Evolutionary conservation across 2,888 invertebrate genomes (phyloP).

Genomic region (Priocnemis perturbator): DNA sequence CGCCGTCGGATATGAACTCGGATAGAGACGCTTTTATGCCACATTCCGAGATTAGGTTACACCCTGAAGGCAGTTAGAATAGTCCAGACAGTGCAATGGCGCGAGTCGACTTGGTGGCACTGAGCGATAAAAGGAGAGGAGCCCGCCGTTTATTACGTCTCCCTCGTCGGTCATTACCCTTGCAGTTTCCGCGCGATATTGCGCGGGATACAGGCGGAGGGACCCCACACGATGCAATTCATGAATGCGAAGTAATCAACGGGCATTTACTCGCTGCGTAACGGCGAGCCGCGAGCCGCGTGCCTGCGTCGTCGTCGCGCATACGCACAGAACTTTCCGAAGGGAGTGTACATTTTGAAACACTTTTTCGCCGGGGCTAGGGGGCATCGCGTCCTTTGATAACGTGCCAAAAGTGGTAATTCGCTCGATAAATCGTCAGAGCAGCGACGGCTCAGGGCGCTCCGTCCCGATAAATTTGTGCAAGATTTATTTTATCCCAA

Average conservation of each 20-base stretch:
- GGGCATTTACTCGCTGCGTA: conserved; percentile 33
- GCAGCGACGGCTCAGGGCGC: background rate
- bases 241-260: conserved; percentile 33
- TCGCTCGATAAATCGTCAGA: too few relatives aligned
- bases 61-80: conserved; percentile 32
- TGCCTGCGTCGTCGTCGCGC: conserved; percentile 10
- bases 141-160: conserved; percentile 31
- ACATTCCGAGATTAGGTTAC: conserved; percentile 35
- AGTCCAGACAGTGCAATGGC: conserved; percentile 18
- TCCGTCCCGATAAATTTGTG: conserved; percentile 29
- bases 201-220: conserved; percentile 13
- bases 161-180: conserved; percentile 33
- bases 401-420: too few relatives aligned
- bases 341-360: conserved; percentile 19
- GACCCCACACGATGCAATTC: conserved; percentile 15
- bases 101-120: conserved; percentile 14
- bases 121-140: conserved; percentile 30
- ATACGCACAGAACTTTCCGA: too few relatives aligned
- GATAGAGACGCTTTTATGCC: conserved; percentile 23
- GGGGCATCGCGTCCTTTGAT: too few relatives aligned
- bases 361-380: conserved; percentile 9
- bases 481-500: conserved; percentile 28
- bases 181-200: conserved; percentile 30
- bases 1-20: too few relatives aligned
- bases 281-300: conserved; percentile 27